These are phyloP conservation scores for Nothoprocta pentlandii DNA, from an alignment of 2,113 vertebrate species.

Conservation along the genomic window DNA sequence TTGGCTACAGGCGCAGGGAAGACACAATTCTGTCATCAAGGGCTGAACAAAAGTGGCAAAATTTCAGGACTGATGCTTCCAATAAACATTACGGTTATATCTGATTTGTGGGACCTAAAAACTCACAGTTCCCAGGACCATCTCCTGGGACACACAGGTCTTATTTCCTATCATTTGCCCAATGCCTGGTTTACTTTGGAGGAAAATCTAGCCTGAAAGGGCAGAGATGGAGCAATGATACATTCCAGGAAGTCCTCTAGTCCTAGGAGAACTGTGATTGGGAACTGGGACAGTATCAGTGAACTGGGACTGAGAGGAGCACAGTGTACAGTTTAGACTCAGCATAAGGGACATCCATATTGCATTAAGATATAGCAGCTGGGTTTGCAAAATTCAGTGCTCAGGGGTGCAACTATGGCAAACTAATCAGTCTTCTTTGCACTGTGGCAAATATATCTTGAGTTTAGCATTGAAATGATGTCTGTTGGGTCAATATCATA, in stretches of 20 bases:
- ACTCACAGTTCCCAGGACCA: neutral
- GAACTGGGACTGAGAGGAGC: neutral
- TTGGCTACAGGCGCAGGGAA: neutral
- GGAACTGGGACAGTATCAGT: rapidly evolving
- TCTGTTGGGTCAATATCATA: neutral
- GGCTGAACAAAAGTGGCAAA: neutral
- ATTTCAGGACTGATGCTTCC: neutral
- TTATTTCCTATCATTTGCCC: neutral
- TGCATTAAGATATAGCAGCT: neutral
- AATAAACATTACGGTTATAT: neutral
- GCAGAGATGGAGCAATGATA: neutral
- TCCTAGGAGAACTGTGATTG: neutral
- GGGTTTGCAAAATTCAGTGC: neutral
- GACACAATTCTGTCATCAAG: neutral
- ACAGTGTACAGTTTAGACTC: neutral
- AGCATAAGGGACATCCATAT: neutral
- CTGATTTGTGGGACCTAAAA: neutral
- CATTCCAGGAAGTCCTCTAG: neutral
- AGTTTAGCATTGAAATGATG: neutral
- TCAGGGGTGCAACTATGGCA: neutral
- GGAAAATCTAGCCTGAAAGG: neutral
- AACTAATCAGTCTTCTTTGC: neutral
- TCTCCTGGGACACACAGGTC: neutral
- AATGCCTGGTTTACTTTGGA: neutral
- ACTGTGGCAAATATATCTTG: neutral